These are phyloP conservation scores for Drosophila bocki DNA, from an alignment of 1,140 invertebrate genomes.

Conservation along the genomic window DNA sequence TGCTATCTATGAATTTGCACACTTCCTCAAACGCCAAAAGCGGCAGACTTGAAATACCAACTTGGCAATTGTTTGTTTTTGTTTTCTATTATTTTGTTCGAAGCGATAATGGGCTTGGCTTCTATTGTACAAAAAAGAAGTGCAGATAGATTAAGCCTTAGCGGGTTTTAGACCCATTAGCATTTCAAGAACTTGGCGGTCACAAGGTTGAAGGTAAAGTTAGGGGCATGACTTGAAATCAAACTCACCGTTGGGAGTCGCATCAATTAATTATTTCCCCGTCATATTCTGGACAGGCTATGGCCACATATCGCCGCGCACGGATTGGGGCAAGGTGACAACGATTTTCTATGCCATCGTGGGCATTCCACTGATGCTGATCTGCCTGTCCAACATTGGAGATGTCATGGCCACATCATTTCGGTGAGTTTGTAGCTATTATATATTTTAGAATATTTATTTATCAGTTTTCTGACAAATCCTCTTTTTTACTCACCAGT, in stretches of 20 bases:
- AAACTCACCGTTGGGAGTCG: constrained; percentile 1
- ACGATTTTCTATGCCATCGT: constrained; percentile 98
- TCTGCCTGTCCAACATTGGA: constrained; percentile 98
- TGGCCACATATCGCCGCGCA: constrained; percentile 97
- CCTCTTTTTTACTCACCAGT: constrained; percentile 66
- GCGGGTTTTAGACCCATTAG: constrained; percentile 42
- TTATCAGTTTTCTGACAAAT: background rate
- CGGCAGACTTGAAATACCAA: constrained; percentile 71
- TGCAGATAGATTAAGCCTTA: constrained; percentile 50
- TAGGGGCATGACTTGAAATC: constrained; percentile 1
- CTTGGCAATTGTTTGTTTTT: constrained; percentile 43
- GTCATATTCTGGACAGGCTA: constrained; percentile 89
- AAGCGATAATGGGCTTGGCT: constrained; percentile 61
- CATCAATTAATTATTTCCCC: constrained; percentile 6
- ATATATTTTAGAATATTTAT: background rate
- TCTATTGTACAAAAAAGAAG: constrained; percentile 16
- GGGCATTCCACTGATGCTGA: constrained; percentile 97
- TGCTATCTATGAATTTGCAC: constrained; percentile 51
- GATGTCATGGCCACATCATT: constrained; percentile 98
- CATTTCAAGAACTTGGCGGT: constrained; percentile 53
- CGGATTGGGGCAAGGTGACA: constrained; percentile 95
- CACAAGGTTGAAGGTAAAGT: constrained; percentile 49
- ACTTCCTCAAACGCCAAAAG: constrained; percentile 60
- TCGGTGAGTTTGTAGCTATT: constrained; percentile 86
- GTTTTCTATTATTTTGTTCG: constrained; percentile 21